Percentiles rank a stretch among this genome's conserved stretches.
These are phyloP conservation scores for Gymnorhina tibicen DNA, from an alignment of 2,113 vertebrate genomes.

Conservation along the genomic window DNA sequence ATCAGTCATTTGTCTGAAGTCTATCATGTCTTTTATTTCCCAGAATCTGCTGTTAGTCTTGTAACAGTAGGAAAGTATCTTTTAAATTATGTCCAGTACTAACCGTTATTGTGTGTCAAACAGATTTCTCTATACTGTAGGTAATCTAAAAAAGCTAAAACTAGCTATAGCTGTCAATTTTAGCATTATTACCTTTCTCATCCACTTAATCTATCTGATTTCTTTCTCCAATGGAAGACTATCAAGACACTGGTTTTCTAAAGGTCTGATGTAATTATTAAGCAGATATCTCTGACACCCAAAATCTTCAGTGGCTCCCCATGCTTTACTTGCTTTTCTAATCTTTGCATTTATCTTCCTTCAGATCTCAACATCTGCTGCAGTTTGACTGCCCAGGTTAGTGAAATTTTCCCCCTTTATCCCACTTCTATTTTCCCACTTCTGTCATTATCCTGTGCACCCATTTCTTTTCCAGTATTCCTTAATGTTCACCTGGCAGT, in stretches of 20 bases:
- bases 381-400: slow-evolving; percentile 75
- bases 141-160: background rate
- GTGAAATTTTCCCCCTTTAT: slow-evolving; percentile 61
- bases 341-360: slow-evolving; percentile 79
- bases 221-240: background rate
- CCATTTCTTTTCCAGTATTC: background rate
- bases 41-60: background rate
- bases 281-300: background rate
- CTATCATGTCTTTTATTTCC: background rate
- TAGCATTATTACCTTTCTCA: background rate
- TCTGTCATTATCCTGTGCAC: slow-evolving; percentile 14
- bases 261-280: background rate
- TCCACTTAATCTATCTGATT: background rate
- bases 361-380: slow-evolving; percentile 78
- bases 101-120: background rate
- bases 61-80: background rate
- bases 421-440: background rate
- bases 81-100: background rate
- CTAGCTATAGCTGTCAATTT: background rate
- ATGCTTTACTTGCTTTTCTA: slow-evolving; percentile 72
- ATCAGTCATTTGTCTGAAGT: background rate
- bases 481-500: slow-evolving; percentile 17
- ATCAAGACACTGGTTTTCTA: background rate
- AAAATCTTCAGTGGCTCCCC: slow-evolving; percentile 15
- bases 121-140: background rate